Evolutionary conservation across 2,797 vertebrate species (phyloP).

Genomic region (Myripristis murdjan): DNA sequence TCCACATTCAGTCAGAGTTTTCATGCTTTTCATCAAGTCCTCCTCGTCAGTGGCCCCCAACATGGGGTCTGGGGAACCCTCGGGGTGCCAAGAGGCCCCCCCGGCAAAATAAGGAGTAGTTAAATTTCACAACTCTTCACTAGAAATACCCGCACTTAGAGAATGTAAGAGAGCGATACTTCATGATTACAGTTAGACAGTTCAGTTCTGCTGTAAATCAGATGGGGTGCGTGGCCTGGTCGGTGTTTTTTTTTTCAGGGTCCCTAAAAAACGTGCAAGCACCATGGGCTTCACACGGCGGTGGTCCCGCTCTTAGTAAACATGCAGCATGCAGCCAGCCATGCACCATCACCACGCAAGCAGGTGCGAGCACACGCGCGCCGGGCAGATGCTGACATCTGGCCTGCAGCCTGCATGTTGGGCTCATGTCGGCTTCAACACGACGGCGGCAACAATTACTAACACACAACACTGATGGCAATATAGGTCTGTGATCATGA

Average conservation of each 20-base stretch:
- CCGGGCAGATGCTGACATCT: conserved; percentile 69
- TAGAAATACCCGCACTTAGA: too few species aligned
- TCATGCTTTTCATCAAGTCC: too few species aligned
- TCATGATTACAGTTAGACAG: too few species aligned
- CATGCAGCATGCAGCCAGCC: conserved; percentile 20
- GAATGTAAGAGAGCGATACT: too few species aligned
- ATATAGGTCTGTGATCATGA: conserved; percentile 57
- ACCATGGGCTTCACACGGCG: too few species aligned
- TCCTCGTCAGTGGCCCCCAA: too few species aligned
- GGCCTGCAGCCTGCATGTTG: conserved; percentile 33
- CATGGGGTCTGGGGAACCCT: too few species aligned
- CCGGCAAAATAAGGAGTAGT: too few species aligned
- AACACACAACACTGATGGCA: conserved; percentile 25
- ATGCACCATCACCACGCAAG: conserved; percentile 34
- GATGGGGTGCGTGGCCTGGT: neutral
- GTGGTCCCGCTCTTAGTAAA: neutral
- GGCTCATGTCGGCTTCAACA: neutral
- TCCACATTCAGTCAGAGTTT: too few species aligned
- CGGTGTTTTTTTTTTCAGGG: neutral
- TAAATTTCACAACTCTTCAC: too few species aligned
- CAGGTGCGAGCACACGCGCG: conserved; percentile 58
- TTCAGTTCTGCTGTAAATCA: neutral
- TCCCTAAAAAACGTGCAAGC: too few species aligned
- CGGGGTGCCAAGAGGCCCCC: too few species aligned
- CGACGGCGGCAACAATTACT: neutral